Evolutionary conservation across 2,888 invertebrate genomes (phyloP), one percentile per base, ranked within the genome.

Genomic region (Tipula vernalis): DNA sequence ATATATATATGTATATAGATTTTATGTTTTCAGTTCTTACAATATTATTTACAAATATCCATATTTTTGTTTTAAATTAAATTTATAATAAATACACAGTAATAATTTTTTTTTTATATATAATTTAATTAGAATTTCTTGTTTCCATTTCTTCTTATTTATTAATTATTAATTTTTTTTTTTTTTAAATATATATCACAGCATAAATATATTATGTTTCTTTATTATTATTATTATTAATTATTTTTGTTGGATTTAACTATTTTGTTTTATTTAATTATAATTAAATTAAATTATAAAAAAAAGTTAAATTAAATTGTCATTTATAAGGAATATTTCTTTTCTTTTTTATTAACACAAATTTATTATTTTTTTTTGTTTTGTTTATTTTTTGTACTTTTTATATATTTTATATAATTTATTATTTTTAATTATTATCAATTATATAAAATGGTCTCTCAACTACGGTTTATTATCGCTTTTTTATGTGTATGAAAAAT

Each of bases 171-270:
- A 86, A 44, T 86, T 86, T 42, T 85, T 85, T n/a, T 39, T 85
- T 85, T 41, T 47, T 47, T 47, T 86, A 42, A 86, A 86, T 86
- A 42, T 86, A 44, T 44, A 86, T 86, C 86, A 86, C 86, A 44
- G 86, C 44, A 44, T 86, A 86, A 44, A 86, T 44, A 44, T 86
- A 42, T 86, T 86, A 86, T 86, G 42, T 44, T 86, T 86, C 36
- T 44, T 86, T 86, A 13, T 47, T 86, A 47, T 86, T 85, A 41
- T 85, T 41, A 41, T 86, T 86, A 28, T 47, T 86, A 47, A 47
- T 86, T 47, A 71, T 41, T 71, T 36, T 86, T 71, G 57, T 57
- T 86, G 41, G 10, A 57, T 57, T 86, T 57, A 86, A 71, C 44
- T 44, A 44, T 86, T 47, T 86, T 47, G 36, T 86, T 86, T 18